Evolutionary conservation across 1,140 invertebrate genomes (phyloP).

Genomic region (Lordiphosa collinella): DNA sequence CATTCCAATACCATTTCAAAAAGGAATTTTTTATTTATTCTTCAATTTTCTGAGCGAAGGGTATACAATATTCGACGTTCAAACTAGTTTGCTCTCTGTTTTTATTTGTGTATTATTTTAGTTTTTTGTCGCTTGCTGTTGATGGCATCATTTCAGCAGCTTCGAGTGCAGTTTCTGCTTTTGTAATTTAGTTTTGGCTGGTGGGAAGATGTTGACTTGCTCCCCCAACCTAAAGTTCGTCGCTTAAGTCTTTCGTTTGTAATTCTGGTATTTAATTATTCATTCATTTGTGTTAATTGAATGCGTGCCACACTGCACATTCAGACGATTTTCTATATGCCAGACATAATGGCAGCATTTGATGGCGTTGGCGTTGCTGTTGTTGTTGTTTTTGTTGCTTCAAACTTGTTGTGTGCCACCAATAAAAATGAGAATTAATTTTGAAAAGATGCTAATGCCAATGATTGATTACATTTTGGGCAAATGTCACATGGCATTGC

Average conservation of each 20-base stretch:
- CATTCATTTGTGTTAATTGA: conserved; percentile 53
- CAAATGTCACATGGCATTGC: conserved; percentile 42
- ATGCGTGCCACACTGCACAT: conserved; percentile 44
- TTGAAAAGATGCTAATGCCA: conserved; percentile 38
- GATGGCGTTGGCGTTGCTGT: conserved; percentile 21
- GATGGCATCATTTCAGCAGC: conserved; percentile 56
- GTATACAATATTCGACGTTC: too few relatives aligned
- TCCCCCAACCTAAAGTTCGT: conserved; percentile 41
- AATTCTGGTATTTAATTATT: conserved; percentile 38
- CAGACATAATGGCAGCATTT: conserved; percentile 53
- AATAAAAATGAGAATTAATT: conserved; percentile 54
- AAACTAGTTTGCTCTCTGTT: background rate
- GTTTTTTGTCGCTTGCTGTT: conserved; percentile 29
- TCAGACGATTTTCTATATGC: conserved; percentile 27
- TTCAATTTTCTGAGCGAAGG: too few relatives aligned
- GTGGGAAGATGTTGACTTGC: conserved; percentile 42
- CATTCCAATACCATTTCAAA: too few relatives aligned
- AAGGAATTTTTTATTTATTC: too few relatives aligned
- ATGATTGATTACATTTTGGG: conserved; percentile 41
- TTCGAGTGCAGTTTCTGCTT: conserved; percentile 22
- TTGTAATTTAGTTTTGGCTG: conserved; percentile 34
- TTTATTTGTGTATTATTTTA: background rate
- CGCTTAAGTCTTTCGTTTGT: conserved; percentile 41
- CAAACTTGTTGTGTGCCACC: conserved; percentile 1
- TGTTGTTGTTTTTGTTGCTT: background rate